A percentile compares a stretch with the other conserved stretches of the same genome.
These are phyloP conservation scores for Eulemur macaco DNA, from an alignment of 2,113 vertebrate genomes.

Conservation along the genomic window DNA sequence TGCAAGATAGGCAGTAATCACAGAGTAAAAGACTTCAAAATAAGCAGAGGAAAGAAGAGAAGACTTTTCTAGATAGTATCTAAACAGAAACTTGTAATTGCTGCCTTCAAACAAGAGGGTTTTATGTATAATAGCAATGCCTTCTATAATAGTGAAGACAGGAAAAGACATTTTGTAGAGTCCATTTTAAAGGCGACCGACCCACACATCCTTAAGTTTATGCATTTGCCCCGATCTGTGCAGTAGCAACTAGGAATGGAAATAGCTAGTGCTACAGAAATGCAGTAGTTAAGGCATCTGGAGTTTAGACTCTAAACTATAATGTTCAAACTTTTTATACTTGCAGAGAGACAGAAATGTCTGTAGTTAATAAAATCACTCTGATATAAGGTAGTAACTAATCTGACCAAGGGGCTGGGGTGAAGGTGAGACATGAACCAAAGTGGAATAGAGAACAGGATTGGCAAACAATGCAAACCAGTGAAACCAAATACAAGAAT, in stretches of 20 bases:
- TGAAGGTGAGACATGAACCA: not conserved
- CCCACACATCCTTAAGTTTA: not conserved
- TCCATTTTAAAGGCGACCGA: not conserved
- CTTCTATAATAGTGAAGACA: not conserved
- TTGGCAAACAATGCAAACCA: not conserved
- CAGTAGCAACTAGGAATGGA: not conserved
- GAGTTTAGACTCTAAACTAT: not conserved
- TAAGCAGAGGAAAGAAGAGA: not conserved
- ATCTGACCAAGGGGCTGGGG: not conserved
- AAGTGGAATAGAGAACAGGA: not conserved
- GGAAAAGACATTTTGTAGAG: not conserved
- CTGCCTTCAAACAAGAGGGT: not conserved
- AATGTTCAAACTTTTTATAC: not conserved
- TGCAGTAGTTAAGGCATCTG: not conserved
- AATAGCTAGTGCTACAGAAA: not conserved
- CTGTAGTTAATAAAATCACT: constrained; percentile 2
- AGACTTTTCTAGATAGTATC: not conserved
- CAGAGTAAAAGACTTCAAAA: not conserved
- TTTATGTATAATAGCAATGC: not conserved
- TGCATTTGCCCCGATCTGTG: not conserved
- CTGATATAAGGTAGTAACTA: not conserved
- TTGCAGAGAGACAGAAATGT: not conserved
- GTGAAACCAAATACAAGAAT: not conserved
- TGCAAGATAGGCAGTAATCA: not conserved
- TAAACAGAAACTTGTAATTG: not conserved